Evolutionary conservation across 1,140 invertebrate genomes (phyloP).

Genomic region (Drosophila ficusphila): DNA sequence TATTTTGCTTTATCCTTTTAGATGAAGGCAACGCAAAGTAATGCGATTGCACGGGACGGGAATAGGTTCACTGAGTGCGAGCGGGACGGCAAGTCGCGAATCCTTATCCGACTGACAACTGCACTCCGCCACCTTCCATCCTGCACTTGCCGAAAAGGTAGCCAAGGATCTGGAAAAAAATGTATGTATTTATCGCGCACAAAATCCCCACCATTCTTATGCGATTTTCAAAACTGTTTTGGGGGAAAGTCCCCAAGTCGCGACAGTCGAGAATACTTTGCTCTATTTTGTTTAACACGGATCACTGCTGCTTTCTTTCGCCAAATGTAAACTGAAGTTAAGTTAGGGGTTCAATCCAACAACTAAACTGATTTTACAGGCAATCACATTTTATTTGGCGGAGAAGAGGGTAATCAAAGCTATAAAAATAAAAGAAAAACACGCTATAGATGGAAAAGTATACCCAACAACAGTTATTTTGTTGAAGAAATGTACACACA

Average conservation of each 20-base stretch:
- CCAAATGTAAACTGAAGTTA: too few species aligned
- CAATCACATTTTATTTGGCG: too few species aligned
- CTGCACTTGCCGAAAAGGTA: constrained; percentile 7
- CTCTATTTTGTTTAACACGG: too few species aligned
- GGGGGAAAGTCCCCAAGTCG: background rate
- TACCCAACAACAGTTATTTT: too few species aligned
- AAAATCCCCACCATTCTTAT: background rate
- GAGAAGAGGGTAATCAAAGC: too few species aligned
- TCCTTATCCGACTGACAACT: constrained; percentile 30
- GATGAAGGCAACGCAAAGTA: constrained; percentile 55
- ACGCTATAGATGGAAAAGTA: too few species aligned
- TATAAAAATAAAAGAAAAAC: too few species aligned
- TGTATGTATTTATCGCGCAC: background rate
- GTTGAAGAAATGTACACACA: too few species aligned
- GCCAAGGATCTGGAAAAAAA: background rate
- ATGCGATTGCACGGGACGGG: constrained; percentile 59
- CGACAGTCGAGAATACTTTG: background rate
- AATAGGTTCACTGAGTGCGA: constrained; percentile 5
- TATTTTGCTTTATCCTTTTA: constrained; percentile 69
- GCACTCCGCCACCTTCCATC: constrained; percentile 16
- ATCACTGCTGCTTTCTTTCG: too few species aligned
- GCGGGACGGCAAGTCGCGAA: constrained; percentile 26
- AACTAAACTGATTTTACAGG: too few species aligned
- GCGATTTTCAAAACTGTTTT: background rate
- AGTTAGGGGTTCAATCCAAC: too few species aligned